Conservation (phyloP, 2,113 vertebrate genomes). For the Crotalus helleri region DNA sequence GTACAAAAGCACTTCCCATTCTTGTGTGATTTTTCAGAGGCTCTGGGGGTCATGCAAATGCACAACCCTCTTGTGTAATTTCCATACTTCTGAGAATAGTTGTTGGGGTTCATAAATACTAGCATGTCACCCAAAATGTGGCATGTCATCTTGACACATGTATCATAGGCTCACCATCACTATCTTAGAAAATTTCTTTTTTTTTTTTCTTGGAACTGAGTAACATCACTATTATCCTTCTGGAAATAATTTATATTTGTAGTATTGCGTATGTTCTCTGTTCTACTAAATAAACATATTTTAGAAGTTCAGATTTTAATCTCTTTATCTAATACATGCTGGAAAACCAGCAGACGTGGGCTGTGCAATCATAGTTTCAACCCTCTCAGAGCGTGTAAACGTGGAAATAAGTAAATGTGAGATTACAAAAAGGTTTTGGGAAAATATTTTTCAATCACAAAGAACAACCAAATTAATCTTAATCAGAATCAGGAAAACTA, state of each 20-base stretch:
- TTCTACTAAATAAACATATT: not conserved
- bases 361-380: not conserved
- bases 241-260: not conserved
- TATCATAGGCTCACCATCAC: not conserved
- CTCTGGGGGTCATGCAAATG: not conserved
- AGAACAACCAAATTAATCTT: not conserved
- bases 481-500: not conserved
- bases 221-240: not conserved
- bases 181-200: not conserved
- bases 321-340: not conserved
- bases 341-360: not conserved
- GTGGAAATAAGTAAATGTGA: not conserved
- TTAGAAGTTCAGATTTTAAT: not conserved
- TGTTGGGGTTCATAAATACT: not conserved
- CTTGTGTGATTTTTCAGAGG: not conserved
- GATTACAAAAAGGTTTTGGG: not conserved
- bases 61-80: not conserved
- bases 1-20: not conserved
- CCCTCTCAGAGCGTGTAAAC: not conserved
- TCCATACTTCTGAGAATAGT: not conserved
- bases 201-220: not conserved
- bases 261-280: not conserved
- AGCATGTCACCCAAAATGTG: not conserved
- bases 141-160: not conserved
- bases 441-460: not conserved